Base-by-base conservation (phyloP, 2,113 vertebrate species). In the Mesitornis unicolor region DNA sequence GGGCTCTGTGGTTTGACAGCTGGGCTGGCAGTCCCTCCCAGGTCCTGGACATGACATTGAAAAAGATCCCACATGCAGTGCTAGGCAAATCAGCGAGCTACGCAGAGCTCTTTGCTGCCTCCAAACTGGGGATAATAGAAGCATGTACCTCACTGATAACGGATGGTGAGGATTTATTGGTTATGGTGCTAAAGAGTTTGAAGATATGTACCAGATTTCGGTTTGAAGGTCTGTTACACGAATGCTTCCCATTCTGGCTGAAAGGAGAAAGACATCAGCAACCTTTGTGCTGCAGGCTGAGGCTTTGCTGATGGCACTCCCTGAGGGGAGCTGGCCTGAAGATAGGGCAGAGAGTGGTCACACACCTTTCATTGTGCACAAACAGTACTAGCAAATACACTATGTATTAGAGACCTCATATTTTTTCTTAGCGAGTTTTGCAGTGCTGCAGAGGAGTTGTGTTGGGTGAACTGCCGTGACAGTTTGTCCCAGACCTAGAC, bases 341-440 rank as follows among this genome's bases (percentile, higher is more conserved):
- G 7, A 35, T 0, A 0, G 11, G 8, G 11, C 15, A 31, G 38
- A 54, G 29, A 1, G 1, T 8, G 3, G 4, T 71, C 33, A 20
- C 0, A 0, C 8, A 14, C 7, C 7, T 87, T 70, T 43, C 2
- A 1, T 67, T 19, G 35, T 40, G 17, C 33, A 57, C 35, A 45
- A 47, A 21, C 29, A 33, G 33, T 33, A 6, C 25, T n/a, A 54
- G 21, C 21, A 85, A 84, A 64, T 56, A 6, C 24, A 42, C 2
- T 31, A 17, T 12, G 4, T 24, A 2, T 64, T 64, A 43, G 28
- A 85, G 43, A 68, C 24, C 15, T 65, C 29, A 29, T 59, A 28
- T 11, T n/a, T 69, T 64, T 91, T 68, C 15, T 20, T 74, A 7
- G 9, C 35, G 13, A 25, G 11, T 29, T 78, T 70, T 74, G 9